Conservation (phyloP, 2,888 invertebrate species). For the Eupithecia dodoneata region DNA sequence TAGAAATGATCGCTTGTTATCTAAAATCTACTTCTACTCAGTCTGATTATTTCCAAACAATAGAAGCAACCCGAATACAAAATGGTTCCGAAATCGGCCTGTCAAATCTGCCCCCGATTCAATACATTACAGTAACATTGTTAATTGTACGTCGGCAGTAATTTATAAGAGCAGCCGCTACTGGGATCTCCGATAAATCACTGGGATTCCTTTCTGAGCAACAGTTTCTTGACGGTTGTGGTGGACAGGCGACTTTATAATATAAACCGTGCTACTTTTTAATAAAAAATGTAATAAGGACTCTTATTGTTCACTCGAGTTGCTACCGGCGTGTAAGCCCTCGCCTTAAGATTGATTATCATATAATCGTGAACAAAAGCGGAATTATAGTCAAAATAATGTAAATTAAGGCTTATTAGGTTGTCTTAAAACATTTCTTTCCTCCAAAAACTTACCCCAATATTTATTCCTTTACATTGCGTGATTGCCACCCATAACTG, state of each 20-base stretch:
- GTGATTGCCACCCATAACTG: background rate
- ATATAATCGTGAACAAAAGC: background rate
- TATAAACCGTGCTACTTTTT: background rate
- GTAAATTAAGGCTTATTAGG: background rate
- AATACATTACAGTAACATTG: conserved; percentile 61
- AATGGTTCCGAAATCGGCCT: conserved; percentile 39
- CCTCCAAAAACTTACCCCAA: background rate
- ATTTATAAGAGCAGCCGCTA: conserved; percentile 67
- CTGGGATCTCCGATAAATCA: conserved; percentile 71
- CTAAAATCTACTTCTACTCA: background rate
- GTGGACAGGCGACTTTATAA: conserved; percentile 46
- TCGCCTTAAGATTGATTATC: background rate
- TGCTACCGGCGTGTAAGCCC: background rate
- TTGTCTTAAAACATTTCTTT: background rate
- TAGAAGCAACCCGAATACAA: conserved; percentile 14
- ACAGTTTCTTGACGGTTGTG: conserved; percentile 56
- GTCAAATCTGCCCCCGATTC: conserved; percentile 42
- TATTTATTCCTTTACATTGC: background rate
- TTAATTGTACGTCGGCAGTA: conserved; percentile 66
- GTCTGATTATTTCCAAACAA: conserved; percentile 12
- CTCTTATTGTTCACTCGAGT: background rate
- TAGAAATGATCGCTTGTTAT: background rate
- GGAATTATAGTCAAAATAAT: background rate
- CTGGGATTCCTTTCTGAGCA: conserved; percentile 68
- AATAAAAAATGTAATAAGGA: background rate